Conservation (phyloP, 2,797 vertebrate genomes). For the Crypturellus tataupa region DNA sequence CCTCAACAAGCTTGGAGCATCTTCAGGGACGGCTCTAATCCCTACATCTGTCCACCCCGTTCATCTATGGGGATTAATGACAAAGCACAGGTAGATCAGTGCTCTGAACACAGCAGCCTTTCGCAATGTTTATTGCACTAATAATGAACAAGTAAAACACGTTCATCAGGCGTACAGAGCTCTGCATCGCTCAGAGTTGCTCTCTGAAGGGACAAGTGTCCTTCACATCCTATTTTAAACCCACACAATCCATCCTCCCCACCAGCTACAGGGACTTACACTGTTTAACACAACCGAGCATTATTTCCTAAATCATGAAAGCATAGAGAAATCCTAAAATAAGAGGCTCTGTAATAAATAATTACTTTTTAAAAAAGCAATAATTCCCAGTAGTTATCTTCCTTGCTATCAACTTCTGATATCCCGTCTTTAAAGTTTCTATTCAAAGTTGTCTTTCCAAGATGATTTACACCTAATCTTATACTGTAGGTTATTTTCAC, state of each 20-base stretch:
- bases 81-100: background rate
- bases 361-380: background rate
- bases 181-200: background rate
- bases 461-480: background rate
- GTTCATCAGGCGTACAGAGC: background rate
- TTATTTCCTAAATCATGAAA: background rate
- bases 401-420: background rate
- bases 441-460: background rate
- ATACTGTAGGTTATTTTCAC: background rate
- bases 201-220: background rate
- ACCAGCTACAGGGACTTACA: background rate
- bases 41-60: background rate
- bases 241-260: accelerated
- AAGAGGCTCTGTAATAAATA: background rate
- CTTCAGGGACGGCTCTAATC: background rate
- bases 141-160: background rate
- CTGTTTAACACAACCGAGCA: background rate
- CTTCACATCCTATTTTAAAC: background rate
- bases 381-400: background rate
- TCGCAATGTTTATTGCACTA: background rate
- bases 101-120: background rate
- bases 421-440: no score
- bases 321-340: background rate
- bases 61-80: background rate
- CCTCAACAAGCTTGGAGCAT: background rate